Percentiles rank a stretch among this genome's conserved stretches.
Evolutionary conservation across 2,797 vertebrate genomes (phyloP).

Genomic region (Coluber constrictor): DNA sequence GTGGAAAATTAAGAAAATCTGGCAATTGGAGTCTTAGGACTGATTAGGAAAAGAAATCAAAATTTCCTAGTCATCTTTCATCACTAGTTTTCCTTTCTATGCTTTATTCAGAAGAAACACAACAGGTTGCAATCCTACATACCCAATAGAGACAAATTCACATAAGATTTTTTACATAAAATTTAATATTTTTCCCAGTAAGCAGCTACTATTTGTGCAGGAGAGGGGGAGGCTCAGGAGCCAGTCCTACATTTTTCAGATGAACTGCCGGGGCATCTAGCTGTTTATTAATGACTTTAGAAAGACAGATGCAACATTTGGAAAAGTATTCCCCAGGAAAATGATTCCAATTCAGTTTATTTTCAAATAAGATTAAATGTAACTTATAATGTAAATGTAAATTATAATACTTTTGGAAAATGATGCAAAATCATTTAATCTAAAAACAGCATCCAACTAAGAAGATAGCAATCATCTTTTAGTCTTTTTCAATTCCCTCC

Average conservation of each 20-base stretch:
- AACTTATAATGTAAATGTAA: no score
- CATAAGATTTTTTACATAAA: slow-evolving; percentile 72
- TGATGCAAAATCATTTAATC: not conserved
- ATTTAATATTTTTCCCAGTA: slow-evolving; percentile 68
- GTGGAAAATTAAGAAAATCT: slow-evolving; percentile 86
- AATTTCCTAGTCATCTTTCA: slow-evolving; percentile 78
- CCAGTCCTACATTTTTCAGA: slow-evolving; percentile 41
- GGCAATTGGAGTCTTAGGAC: slow-evolving; percentile 80
- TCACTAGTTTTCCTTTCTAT: slow-evolving; percentile 73
- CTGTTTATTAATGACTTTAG: slow-evolving; percentile 39
- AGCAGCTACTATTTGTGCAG: slow-evolving; percentile 49
- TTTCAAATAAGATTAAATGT: not conserved
- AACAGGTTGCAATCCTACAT: slow-evolving; percentile 65
- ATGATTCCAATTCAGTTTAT: not conserved
- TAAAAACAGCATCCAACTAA: not conserved
- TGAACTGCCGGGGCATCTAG: slow-evolving; percentile 48
- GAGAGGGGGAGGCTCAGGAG: slow-evolving; percentile 34
- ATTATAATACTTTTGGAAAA: not conserved
- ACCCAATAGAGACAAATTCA: slow-evolving; percentile 64
- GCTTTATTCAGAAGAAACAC: slow-evolving; percentile 71
- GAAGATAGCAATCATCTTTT: not conserved
- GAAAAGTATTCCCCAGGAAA: not conserved
- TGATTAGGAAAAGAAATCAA: slow-evolving; percentile 74
- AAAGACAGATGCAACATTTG: not conserved
- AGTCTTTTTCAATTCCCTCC: not conserved